phyloP scores from a whole-genome alignment of 2,113 vertebrate genomes.

The Potamarius usumacintae region DNA sequence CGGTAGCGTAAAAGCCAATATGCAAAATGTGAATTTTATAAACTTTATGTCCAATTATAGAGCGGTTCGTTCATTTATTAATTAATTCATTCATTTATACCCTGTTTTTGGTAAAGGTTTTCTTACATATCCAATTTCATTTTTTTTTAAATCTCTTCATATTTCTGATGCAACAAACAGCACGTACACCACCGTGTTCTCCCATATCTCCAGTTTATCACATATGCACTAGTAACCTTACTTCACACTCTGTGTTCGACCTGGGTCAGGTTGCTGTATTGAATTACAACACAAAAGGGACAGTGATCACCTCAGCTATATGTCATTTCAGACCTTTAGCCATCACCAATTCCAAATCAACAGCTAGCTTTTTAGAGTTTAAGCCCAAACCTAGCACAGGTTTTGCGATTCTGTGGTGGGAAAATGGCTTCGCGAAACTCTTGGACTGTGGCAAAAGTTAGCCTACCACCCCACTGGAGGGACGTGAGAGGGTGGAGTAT shows the following conservation, averaged over 20 bases:
- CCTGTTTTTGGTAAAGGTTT: background rate
- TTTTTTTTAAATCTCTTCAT: background rate
- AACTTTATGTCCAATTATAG: no score
- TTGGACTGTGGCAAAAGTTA: constrained; percentile 15
- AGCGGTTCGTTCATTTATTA: background rate
- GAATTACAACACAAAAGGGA: constrained; percentile 21
- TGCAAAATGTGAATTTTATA: background rate
- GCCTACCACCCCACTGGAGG: constrained; percentile 57
- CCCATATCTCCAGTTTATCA: background rate
- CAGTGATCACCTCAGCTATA: background rate
- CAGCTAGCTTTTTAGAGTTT: background rate
- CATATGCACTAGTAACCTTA: background rate
- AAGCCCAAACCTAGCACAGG: background rate
- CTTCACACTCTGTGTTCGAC: background rate
- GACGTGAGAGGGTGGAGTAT: constrained; percentile 58
- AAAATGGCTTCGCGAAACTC: constrained; percentile 49
- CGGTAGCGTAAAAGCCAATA: background rate
- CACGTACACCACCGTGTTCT: background rate
- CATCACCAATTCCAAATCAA: background rate
- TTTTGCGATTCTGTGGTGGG: background rate
- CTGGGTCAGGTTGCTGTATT: constrained; percentile 25
- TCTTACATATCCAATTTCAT: background rate
- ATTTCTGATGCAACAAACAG: background rate
- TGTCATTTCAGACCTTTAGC: background rate
- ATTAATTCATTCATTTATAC: background rate